These are phyloP conservation scores for Drosophila gunungcola DNA, from an alignment of 1,140 invertebrate genomes.

Conservation along the genomic window DNA sequence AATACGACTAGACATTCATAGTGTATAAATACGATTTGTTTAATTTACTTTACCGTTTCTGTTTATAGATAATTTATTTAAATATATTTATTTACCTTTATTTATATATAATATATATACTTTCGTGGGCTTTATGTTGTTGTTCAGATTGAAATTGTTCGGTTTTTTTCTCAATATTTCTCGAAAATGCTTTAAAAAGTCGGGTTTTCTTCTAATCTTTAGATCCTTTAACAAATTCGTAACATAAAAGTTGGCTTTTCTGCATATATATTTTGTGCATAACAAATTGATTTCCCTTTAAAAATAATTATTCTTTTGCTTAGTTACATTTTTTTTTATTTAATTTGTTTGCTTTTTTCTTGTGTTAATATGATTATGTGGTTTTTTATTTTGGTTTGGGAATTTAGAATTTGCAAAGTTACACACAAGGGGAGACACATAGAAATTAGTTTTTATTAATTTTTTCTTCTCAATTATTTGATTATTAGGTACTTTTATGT, in stretches of 20 bases:
- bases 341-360: constrained; percentile 31
- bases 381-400: constrained; percentile 17
- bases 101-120: constrained; percentile 66
- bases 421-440: constrained; percentile 44
- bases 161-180: constrained; percentile 64
- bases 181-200: constrained; percentile 80
- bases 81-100: constrained; percentile 66
- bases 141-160: constrained; percentile 75
- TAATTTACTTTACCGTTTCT: constrained; percentile 48
- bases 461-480: constrained; percentile 26
- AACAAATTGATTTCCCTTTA: constrained; percentile 53
- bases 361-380: constrained; percentile 50
- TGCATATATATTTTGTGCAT: constrained; percentile 40
- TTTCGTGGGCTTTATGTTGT: constrained; percentile 76
- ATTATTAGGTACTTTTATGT: constrained; percentile 58
- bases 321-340: constrained; percentile 20
- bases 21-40: constrained; percentile 78
- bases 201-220: constrained; percentile 32
- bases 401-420: constrained; percentile 36
- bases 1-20: constrained; percentile 85
- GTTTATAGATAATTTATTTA: constrained; percentile 62
- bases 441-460: constrained; percentile 36
- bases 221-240: constrained; percentile 50
- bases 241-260: constrained; percentile 47
- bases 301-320: constrained; percentile 44